These are phyloP conservation scores for Callipepla californica DNA, from an alignment of 2,113 vertebrate genomes.

Conservation along the genomic window DNA sequence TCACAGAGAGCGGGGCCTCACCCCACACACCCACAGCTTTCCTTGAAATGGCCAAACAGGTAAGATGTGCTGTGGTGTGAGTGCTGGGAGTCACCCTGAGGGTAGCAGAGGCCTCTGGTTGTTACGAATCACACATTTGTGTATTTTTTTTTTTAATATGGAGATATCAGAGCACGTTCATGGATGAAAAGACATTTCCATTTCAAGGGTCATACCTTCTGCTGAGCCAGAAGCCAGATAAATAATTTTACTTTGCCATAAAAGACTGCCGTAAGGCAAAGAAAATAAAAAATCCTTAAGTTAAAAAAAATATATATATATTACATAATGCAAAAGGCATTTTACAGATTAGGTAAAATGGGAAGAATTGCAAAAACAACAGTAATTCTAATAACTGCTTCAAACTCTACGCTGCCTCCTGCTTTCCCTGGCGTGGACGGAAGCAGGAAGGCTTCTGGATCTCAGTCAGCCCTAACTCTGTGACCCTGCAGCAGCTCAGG, in stretches of 20 bases:
- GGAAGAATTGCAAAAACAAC: slow-evolving; percentile 8
- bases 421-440: not conserved
- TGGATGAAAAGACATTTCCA: slow-evolving; percentile 59
- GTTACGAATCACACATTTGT: not conserved
- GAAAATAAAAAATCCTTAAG: slow-evolving; percentile 8
- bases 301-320: not conserved
- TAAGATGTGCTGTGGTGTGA: not conserved
- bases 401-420: not conserved
- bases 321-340: slow-evolving; percentile 2
- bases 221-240: slow-evolving; percentile 28
- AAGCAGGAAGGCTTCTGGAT: not conserved
- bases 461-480: not conserved
- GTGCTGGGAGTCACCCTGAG: not conserved
- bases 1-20: not conserved
- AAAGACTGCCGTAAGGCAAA: not conserved
- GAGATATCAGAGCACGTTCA: slow-evolving; percentile 1
- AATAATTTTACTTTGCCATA: slow-evolving; percentile 41
- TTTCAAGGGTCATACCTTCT: slow-evolving; percentile 32
- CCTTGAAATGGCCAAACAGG: not conserved
- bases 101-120: not conserved
- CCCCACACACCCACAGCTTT: not conserved
- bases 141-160: not conserved
- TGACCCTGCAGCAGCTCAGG: not conserved
- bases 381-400: slow-evolving; percentile 26
- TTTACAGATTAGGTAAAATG: not conserved